A percentile compares a stretch with the other conserved stretches of the same genome.
These are phyloP conservation scores for Apantesis nais DNA, from an alignment of 2,888 invertebrate genomes.

Conservation along the genomic window DNA sequence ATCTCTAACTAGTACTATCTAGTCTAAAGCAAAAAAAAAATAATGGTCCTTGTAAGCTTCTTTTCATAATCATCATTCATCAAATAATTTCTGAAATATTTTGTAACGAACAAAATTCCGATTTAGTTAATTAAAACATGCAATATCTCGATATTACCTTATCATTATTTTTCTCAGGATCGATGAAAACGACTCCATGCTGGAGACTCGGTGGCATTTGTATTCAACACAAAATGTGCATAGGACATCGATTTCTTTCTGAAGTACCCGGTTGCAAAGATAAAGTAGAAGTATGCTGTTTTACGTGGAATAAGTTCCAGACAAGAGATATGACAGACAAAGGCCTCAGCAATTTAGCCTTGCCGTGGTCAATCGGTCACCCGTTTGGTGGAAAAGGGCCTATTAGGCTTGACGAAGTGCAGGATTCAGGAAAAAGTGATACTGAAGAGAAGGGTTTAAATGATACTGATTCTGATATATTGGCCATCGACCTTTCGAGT, in stretches of 20 bases:
- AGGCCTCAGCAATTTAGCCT: constrained; percentile 54
- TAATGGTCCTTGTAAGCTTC: too few species aligned
- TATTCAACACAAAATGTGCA: constrained; percentile 64
- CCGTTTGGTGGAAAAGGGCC: constrained; percentile 68
- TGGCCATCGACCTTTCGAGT: not conserved
- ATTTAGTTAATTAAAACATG: constrained; percentile 12
- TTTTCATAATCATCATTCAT: too few species aligned
- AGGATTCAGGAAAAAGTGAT: not conserved
- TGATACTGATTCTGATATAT: not conserved
- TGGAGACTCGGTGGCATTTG: constrained; percentile 75
- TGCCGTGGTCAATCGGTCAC: constrained; percentile 61
- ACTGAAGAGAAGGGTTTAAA: not conserved
- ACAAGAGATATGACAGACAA: constrained; percentile 61
- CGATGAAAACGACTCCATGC: constrained; percentile 69
- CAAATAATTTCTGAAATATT: constrained; percentile 12
- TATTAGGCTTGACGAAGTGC: not conserved
- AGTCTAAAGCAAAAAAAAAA: not conserved
- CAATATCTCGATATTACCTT: constrained; percentile 16
- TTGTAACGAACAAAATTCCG: constrained; percentile 13
- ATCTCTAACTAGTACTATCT: not conserved
- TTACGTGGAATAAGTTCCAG: constrained; percentile 68
- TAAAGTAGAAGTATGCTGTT: constrained; percentile 72
- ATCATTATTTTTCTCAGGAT: constrained; percentile 56
- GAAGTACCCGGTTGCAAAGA: constrained; percentile 72
- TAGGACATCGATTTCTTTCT: constrained; percentile 57